Evolutionary conservation across 2,888 invertebrate genomes (phyloP).

Genomic region (Antitype chi): DNA sequence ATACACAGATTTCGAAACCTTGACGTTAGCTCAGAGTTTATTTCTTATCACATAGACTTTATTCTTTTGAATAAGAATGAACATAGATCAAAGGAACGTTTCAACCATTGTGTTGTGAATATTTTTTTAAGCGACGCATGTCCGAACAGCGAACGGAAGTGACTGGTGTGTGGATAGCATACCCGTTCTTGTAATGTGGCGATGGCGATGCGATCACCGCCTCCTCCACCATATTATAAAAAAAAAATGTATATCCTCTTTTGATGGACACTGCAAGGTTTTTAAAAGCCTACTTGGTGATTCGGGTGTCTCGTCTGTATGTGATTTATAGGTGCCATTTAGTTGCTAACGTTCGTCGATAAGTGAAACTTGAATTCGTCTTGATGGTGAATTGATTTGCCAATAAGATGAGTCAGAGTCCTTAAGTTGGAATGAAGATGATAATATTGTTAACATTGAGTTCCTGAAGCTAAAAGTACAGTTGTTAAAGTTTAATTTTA

Average conservation of each 20-base stretch:
- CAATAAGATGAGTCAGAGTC: slow-evolving; percentile 1
- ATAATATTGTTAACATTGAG: slow-evolving; percentile 1
- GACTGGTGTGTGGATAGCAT: slow-evolving; percentile 80
- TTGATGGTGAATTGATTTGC: slow-evolving; percentile 7
- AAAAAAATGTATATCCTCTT: slow-evolving; percentile 55
- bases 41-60: slow-evolving; percentile 65
- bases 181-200: slow-evolving; percentile 67
- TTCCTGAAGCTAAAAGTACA: not conserved
- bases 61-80: slow-evolving; percentile 74
- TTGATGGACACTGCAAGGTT: slow-evolving; percentile 49
- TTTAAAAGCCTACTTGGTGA: slow-evolving; percentile 61
- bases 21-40: slow-evolving; percentile 55
- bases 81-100: slow-evolving; percentile 75
- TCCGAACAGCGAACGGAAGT: slow-evolving; percentile 85
- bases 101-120: slow-evolving; percentile 78
- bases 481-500: not conserved
- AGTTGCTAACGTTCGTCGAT: slow-evolving; percentile 23
- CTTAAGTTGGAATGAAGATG: not conserved
- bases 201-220: slow-evolving; percentile 62
- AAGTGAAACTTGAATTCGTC: slow-evolving; percentile 12
- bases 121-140: slow-evolving; percentile 85
- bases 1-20: slow-evolving; percentile 55
- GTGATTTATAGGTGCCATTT: slow-evolving; percentile 41
- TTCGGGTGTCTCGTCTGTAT: slow-evolving; percentile 46
- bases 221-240: slow-evolving; percentile 26